phyloP scores from a whole-genome alignment of 2,888 invertebrate genomes.

The Prosopocoilus inquinatus region DNA sequence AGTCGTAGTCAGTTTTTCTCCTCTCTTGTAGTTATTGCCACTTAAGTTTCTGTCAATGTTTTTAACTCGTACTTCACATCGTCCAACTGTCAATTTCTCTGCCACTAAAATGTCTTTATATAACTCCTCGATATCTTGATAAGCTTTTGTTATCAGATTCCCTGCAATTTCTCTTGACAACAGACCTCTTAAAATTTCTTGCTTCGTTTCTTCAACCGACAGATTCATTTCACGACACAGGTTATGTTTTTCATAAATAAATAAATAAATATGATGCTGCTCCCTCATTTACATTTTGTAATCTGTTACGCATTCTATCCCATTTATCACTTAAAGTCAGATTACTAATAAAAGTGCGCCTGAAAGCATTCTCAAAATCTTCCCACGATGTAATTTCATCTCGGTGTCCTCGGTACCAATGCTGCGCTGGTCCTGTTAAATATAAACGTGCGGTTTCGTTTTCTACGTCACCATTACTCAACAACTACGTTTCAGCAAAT shows the following conservation, averaged over 20 bases:
- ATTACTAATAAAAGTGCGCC: neutral
- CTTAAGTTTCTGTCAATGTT: no score
- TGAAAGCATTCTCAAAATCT: neutral
- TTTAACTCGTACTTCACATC: no score
- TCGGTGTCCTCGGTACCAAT: neutral
- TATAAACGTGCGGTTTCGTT: neutral
- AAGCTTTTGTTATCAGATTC: no score
- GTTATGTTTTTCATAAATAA: neutral
- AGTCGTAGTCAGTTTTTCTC: no score
- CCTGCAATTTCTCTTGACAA: no score
- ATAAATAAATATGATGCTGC: neutral
- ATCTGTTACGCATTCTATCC: neutral
- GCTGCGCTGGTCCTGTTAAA: neutral
- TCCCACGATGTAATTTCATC: neutral
- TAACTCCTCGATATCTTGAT: no score
- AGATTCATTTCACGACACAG: neutral
- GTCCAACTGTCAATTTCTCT: no score
- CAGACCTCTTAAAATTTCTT: neutral
- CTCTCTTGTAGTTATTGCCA: no score
- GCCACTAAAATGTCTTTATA: no score
- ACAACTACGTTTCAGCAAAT: no score
- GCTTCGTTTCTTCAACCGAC: neutral
- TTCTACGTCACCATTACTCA: no score
- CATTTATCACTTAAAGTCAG: constrained; percentile 1
- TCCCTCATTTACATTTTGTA: neutral